Evolutionary conservation across 2,888 invertebrate genomes (phyloP).

Genomic region (Aphidoletes aphidimyza): DNA sequence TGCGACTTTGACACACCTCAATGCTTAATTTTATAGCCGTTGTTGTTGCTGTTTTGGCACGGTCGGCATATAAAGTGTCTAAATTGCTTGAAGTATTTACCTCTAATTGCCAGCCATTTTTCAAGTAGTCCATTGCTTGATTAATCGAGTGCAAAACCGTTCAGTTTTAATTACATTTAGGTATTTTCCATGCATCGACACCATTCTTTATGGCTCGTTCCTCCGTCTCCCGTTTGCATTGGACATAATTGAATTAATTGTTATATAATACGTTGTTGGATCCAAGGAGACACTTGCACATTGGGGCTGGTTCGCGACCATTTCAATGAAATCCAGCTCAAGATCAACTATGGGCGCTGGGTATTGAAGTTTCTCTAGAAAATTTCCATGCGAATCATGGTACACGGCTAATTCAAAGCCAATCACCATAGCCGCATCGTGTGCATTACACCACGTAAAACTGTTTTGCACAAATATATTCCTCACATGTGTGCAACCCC

Average conservation of each 20-base stretch:
- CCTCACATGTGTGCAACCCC: neutral
- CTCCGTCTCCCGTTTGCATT: neutral
- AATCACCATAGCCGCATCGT: no score
- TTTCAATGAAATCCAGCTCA: neutral
- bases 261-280: neutral
- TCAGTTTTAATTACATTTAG: neutral
- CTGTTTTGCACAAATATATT: neutral
- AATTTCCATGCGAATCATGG: no score
- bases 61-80: neutral
- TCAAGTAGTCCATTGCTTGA: conserved; percentile 20
- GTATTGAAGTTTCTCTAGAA: no score
- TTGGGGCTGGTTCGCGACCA: neutral
- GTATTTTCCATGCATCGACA: neutral
- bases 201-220: neutral
- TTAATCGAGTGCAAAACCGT: conserved; percentile 40
- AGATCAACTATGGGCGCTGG: neutral
- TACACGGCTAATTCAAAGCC: no score
- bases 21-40: neutral
- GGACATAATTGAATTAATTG: neutral
- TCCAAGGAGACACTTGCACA: no score
- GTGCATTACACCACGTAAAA: no score
- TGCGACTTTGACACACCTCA: neutral
- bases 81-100: neutral
- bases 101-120: conserved; percentile 47
- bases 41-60: neutral